Conservation (phyloP, 2,888 invertebrate species). For the Hypercompe scribonia region DNA sequence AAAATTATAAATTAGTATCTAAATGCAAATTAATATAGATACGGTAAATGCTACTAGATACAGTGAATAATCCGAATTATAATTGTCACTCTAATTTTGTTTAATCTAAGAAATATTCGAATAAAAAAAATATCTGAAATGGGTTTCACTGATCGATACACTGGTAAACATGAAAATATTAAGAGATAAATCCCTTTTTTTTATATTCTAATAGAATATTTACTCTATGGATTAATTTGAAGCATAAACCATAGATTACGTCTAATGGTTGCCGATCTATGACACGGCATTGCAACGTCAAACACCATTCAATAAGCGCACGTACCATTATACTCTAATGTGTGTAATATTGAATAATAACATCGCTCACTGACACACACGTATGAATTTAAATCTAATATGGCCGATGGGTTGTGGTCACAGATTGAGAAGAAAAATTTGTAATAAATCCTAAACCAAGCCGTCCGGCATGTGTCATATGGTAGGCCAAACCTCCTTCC, state of each 20-base stretch:
- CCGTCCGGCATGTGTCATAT: too few relatives aligned
- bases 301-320: slow-evolving; percentile 65
- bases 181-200: too few relatives aligned
- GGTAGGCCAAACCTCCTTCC: too few relatives aligned
- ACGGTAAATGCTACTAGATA: neutral
- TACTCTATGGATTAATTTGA: neutral
- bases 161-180: neutral
- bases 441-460: too few relatives aligned
- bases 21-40: neutral
- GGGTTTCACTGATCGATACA: too few relatives aligned
- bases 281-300: slow-evolving; percentile 65
- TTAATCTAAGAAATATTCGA: neutral
- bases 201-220: neutral
- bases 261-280: slow-evolving; percentile 69
- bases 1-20: too few relatives aligned
- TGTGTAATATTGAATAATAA: slow-evolving; percentile 64
- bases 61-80: too few relatives aligned
- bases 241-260: slow-evolving; percentile 33
- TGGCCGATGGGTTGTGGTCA: slow-evolving; percentile 55
- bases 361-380: slow-evolving; percentile 63
- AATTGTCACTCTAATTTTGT: neutral
- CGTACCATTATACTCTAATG: slow-evolving; percentile 54
- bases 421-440: too few relatives aligned
- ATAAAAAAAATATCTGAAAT: too few relatives aligned
- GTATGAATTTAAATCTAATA: slow-evolving; percentile 61